Evolutionary conservation across 2,113 vertebrate genomes (phyloP), one percentile per base, ranked within the genome.

Genomic region (Alexandromys fortis): DNA sequence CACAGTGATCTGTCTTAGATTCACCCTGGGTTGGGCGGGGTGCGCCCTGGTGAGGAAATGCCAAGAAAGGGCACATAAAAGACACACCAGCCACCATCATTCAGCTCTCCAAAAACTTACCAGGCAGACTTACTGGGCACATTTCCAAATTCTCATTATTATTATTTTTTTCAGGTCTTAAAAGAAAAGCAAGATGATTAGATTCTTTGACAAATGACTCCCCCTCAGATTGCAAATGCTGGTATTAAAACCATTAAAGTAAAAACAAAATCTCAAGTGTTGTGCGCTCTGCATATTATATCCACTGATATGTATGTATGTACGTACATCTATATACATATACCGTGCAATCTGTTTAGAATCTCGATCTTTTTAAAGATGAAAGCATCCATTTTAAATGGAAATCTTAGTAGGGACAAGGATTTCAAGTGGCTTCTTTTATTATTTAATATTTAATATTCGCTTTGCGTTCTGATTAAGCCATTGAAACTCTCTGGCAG

Each of bases 181-280:
- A 86, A 63, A 7, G 55, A 58, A 0, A 95, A 70, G 67, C 33
- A 93, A 87, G 75, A 85, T 94, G 70, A 88, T 96, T 72, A 95
- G 76, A 33, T 92, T 26, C 92, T 94, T 86, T 97, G 90, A 96
- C 88, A 96, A 96, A 92, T 92, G 85, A 70, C 7, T 90, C 5
- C 88, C 94, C 58, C 76, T 55, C 92, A 94, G 86, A 92, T 88
- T 93, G 85, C 75, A 94, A 76, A 76, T 86, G 65, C 79, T 96
- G 79, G 45, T 78, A 63, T 92, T n/a, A 94, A 86, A 96, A 94
- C 86, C 52, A 67, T 78, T 96, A 92, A 47, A 79, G 55, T 81
- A 75, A 92, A 97, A 92, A n/a, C 58, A 94, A 95, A 91, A 94
- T 94, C 52, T 93, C 17, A 96, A 90, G 85, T 73, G 90, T 47